phyloP scores from a whole-genome alignment of 2,888 invertebrate genomes.

The Barypeithes pellucidus region DNA sequence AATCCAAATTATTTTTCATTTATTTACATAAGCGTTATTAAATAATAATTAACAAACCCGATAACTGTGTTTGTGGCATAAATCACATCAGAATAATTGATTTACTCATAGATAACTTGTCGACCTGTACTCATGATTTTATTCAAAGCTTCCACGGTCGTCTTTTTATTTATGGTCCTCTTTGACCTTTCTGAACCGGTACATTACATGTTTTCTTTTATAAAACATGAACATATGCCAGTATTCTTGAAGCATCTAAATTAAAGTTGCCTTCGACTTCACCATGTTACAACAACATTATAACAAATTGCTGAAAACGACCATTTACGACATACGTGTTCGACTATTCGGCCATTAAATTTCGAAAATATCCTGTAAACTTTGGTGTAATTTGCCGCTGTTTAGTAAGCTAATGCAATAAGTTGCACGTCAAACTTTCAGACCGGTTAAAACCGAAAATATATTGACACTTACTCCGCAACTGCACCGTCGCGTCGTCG shows the following conservation, averaged over 20 bases:
- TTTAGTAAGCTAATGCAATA: slow-evolving; percentile 23
- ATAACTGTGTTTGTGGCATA: too few relatives aligned
- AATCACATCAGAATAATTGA: too few relatives aligned
- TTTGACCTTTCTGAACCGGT: too few relatives aligned
- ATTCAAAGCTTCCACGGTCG: too few relatives aligned
- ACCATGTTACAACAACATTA: slow-evolving; percentile 21
- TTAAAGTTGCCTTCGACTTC: neutral
- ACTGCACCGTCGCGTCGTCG: neutral
- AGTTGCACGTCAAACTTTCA: slow-evolving; percentile 23
- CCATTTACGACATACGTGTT: slow-evolving; percentile 32
- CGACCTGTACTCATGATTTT: too few relatives aligned
- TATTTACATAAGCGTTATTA: too few relatives aligned
- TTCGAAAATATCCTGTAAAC: slow-evolving; percentile 31
- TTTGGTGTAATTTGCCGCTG: slow-evolving; percentile 14
- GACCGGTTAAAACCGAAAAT: slow-evolving; percentile 36
- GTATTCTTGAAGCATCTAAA: slow-evolving; percentile 1
- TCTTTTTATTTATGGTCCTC: too few relatives aligned
- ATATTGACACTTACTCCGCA: slow-evolving; percentile 26
- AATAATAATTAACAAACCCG: too few relatives aligned
- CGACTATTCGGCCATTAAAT: slow-evolving; percentile 31
- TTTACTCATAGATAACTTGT: too few relatives aligned
- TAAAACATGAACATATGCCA: too few relatives aligned
- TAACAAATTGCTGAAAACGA: slow-evolving; percentile 26
- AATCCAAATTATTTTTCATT: too few relatives aligned
- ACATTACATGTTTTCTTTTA: too few relatives aligned